Evolutionary conservation across 1,140 invertebrate genomes (phyloP).

Genomic region (Diabrotica virgifera): DNA sequence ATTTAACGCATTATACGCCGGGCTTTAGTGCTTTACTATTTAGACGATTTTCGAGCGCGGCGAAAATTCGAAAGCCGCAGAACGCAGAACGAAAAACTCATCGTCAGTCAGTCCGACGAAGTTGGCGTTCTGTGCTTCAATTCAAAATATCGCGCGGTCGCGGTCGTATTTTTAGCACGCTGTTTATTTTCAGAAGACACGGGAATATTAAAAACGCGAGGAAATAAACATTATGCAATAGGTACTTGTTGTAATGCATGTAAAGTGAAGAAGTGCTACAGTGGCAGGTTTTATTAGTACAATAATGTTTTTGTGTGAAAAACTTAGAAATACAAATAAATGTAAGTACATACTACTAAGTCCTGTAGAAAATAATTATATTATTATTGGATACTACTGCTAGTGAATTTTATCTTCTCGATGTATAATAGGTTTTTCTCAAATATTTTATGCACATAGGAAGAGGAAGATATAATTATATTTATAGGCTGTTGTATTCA

Average conservation of each 20-base stretch:
- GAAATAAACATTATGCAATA: constrained; percentile 3
- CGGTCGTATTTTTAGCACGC: background rate
- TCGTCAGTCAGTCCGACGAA: background rate
- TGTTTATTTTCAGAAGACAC: background rate
- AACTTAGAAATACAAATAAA: no score
- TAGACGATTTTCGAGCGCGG: background rate
- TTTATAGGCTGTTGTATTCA: no score
- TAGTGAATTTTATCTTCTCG: no score
- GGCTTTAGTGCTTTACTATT: background rate
- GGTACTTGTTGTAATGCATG: background rate
- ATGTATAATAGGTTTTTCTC: no score
- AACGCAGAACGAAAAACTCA: background rate
- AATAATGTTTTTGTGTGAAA: no score
- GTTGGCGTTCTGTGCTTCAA: background rate
- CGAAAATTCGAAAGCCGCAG: background rate
- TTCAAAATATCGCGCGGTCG: background rate
- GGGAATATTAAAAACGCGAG: background rate
- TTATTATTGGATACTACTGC: no score
- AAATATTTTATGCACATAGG: no score
- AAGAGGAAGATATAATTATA: no score
- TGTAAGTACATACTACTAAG: no score
- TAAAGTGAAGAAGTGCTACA: background rate
- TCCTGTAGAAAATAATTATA: no score
- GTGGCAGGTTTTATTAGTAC: no score
- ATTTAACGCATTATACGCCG: background rate